phyloP scores from a whole-genome alignment of 2,797 vertebrate genomes.

The Aeoliscus strigatus region DNA sequence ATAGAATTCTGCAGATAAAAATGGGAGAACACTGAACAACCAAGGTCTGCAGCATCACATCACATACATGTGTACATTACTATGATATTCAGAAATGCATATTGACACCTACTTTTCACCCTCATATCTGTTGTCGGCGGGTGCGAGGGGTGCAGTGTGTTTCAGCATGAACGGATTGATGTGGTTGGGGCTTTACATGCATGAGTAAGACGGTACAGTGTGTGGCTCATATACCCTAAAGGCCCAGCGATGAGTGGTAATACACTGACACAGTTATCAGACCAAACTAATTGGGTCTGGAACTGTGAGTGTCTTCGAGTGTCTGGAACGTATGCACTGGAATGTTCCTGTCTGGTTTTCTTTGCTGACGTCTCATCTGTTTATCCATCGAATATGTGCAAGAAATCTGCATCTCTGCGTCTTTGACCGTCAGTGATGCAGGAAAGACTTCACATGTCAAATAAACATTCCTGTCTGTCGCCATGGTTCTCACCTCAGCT shows the following conservation, averaged over 20 bases:
- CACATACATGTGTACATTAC: too few relatives aligned
- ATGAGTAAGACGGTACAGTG: conserved; percentile 64
- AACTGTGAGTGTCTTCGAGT: conserved; percentile 3
- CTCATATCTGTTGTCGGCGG: conserved; percentile 2
- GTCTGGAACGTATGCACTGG: too few relatives aligned
- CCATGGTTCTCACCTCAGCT: too few relatives aligned
- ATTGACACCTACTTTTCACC: background rate
- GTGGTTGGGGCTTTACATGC: conserved; percentile 58
- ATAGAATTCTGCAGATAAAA: conserved; percentile 8
- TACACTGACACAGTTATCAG: conserved; percentile 73
- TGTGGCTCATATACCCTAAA: conserved; percentile 46
- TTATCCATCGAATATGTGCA: too few relatives aligned
- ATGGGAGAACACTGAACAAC: conserved; percentile 4
- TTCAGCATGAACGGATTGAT: conserved; percentile 54
- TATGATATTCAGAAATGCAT: too few relatives aligned
- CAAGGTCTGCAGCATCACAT: too few relatives aligned
- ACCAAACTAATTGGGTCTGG: conserved; percentile 59
- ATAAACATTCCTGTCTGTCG: too few relatives aligned
- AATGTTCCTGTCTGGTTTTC: too few relatives aligned
- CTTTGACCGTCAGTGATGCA: too few relatives aligned
- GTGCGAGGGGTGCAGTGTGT: conserved; percentile 4
- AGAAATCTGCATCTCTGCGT: too few relatives aligned
- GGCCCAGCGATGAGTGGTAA: conserved; percentile 49
- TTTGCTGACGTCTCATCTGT: too few relatives aligned
- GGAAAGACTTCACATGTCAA: too few relatives aligned